Base-by-base conservation (phyloP, 2,797 vertebrate species). In the Cynodonichthys magdalenae region DNA sequence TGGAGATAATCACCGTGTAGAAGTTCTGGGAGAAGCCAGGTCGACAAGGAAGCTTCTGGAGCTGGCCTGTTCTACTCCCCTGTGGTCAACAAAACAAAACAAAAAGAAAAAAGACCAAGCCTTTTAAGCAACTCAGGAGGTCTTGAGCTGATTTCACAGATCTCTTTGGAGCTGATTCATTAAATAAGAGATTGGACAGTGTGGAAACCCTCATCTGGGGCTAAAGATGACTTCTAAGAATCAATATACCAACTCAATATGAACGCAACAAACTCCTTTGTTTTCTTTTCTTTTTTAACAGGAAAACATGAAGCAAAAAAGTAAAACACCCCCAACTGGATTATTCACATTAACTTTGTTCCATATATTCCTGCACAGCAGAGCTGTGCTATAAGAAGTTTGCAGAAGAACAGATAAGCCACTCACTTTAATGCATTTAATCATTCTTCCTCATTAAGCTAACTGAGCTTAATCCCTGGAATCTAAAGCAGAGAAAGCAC, bases 21-120 rank as follows among this genome's bases (percentile, higher is more conserved):
- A 95, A 96, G 69, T 95, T 95, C 70, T 96, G 94, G 45, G 96
- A 96, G 92, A 99, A 99, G 78, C 97, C 97, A 49, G 96, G 94
- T 85, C 94, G 94, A 90, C 97, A 98, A 15, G 87, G 87, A 82
- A 93, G 80, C 81, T 90, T 93, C 67, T 92, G 89, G 57, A 92
- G 91, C 92, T 93, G 94, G 88, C 92, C 94, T 87, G 91, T 93
- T 90, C 86, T 91, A 80, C 79, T 90, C 85, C 90, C 93, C 94
- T 94, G 88, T 53, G 87, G 79, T 84, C 76, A 50, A 67, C 75
- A 81, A 77, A 60, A 80, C 84, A 77, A 74, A 63, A 19, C 2
- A 29, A 20, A 14, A 59, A 47, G 5, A 79, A 52, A 74, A 75
- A 81, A 78, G 58, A 80, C 85, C 75, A 76, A 59, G 20, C 70